Base-by-base conservation (phyloP, 2,113 vertebrate genomes). In the Tor tambroides region DNA sequence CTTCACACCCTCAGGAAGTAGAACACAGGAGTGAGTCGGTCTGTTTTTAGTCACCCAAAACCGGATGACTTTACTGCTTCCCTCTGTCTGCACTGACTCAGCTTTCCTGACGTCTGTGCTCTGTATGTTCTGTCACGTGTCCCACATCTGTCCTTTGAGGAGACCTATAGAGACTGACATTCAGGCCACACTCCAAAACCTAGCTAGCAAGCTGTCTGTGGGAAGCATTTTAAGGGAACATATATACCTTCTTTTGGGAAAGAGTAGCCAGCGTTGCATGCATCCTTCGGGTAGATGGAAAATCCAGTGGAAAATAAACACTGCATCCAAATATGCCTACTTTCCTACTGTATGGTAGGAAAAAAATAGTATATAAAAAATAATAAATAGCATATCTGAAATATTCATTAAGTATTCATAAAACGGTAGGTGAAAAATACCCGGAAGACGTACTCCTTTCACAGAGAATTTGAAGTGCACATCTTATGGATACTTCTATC, bases 11-110 rank as follows among this genome's bases (percentile, higher is more conserved):
- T 61, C 61, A 91, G 84, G 85, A 89, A 86, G 88, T 77, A 49
- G 35, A 78, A 56, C 54, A 59, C 7, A 21, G 54, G 54, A 59
- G 51, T 54, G 17, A 80, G 81, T 80, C 26, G 71, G 51, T 56
- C 83, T 87, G 72, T 86, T 89, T 90, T 87, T 91, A 88, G 89
- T 80, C 59, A 85, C 79, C 61, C 30, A 28, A 38, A 79, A 76
- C 35, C 38, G 59, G 85, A 78, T 87, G 82, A 41, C 72, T 88
- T 71, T 51, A 87, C 74, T 74, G 82, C 77, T 87, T 90, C 85
- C 87, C 67, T 61, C 54, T 35, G 74, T 89, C 87, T 89, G 79
- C 84, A 75, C 80, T 90, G 89, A 90, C 87, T 90, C 84, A 87
- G 76, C 81, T 56, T 86, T 90, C 86, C 89, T 87, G 75, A 82